Conservation (phyloP, 2,113 vertebrate species). For the Myotis lucifugus region DNA sequence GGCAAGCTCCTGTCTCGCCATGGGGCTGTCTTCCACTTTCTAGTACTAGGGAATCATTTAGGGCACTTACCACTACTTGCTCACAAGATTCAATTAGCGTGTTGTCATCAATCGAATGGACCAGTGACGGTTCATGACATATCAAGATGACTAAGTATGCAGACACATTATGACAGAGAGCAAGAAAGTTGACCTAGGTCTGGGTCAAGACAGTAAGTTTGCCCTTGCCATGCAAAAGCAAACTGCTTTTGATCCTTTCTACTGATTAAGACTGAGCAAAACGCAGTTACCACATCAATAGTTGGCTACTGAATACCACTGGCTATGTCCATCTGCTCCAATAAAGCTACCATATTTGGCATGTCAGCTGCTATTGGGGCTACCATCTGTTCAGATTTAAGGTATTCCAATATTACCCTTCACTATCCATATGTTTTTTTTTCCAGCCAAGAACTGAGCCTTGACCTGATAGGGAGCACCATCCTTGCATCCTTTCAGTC, state of each 20-base stretch:
- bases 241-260: constrained; percentile 35
- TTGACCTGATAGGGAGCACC: neutral
- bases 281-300: neutral
- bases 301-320: neutral
- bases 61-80: neutral
- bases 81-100: neutral
- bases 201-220: neutral
- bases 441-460: neutral
- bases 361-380: neutral
- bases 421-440: neutral
- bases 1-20: neutral
- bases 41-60: neutral
- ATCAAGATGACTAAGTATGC: neutral
- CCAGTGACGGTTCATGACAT: neutral
- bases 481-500: neutral
- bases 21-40: neutral
- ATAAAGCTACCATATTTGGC: neutral
- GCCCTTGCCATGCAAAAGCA: neutral
- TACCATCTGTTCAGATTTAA: neutral
- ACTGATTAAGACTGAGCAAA: constrained; percentile 24
- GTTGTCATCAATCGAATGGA: neutral
- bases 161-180: neutral
- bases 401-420: neutral
- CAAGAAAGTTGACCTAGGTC: neutral
- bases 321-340: neutral